phyloP scores from a whole-genome alignment of 2,797 vertebrate species.

The Peromyscus nudipes region DNA sequence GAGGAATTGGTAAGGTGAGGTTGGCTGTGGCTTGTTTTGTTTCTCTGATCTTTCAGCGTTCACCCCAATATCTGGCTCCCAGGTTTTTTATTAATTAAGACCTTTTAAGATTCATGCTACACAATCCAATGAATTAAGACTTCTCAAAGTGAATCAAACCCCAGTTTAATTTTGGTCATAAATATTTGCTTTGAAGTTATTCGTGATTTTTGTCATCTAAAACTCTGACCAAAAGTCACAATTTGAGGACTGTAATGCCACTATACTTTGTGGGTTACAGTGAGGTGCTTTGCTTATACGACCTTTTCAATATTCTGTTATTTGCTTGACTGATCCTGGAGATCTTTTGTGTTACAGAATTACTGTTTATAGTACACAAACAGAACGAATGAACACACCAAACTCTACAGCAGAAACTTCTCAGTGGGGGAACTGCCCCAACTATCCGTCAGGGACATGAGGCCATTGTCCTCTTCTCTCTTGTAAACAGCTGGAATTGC shows the following conservation, averaged over 20 bases:
- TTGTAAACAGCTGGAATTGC: neutral
- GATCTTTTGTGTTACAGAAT: constrained; percentile 65
- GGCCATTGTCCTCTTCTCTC: neutral
- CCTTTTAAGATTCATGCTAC: no score
- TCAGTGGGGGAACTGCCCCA: neutral
- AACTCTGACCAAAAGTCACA: constrained; percentile 75
- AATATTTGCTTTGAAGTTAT: constrained; percentile 72
- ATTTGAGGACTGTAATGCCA: constrained; percentile 69
- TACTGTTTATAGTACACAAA: neutral
- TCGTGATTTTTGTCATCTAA: constrained; percentile 60
- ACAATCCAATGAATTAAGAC: neutral
- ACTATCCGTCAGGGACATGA: neutral
- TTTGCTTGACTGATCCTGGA: constrained; percentile 75
- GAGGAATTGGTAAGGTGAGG: no score
- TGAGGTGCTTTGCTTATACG: constrained; percentile 63
- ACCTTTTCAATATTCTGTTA: constrained; percentile 80
- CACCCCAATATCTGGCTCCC: no score
- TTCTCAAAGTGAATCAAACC: constrained; percentile 66
- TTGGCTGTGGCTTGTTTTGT: no score
- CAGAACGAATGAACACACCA: constrained; percentile 58
- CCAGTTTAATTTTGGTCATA: constrained; percentile 33
- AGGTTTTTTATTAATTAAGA: no score
- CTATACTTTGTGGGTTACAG: constrained; percentile 67
- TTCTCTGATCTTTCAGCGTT: no score
- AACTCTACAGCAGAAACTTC: constrained; percentile 55